Percentiles rank a stretch among this genome's conserved stretches.
Evolutionary conservation across 2,888 invertebrate genomes (phyloP).

Genomic region (Coremacera marginata): DNA sequence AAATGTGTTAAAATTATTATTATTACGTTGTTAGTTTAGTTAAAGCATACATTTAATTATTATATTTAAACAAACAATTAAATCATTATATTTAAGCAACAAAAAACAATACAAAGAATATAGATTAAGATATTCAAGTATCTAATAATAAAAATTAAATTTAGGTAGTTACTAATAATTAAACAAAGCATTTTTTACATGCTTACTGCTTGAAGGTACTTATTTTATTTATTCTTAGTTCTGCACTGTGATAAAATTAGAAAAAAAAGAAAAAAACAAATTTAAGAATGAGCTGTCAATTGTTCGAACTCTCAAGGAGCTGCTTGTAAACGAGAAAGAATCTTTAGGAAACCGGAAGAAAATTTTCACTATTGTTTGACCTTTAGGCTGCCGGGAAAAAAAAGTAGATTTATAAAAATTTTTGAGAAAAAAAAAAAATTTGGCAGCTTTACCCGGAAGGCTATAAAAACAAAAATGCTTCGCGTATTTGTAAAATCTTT

Average conservation of each 20-base stretch:
- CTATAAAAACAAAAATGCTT: too few relatives aligned
- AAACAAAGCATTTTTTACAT: slow-evolving; percentile 13
- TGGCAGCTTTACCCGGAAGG: too few relatives aligned
- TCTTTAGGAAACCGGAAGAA: too few relatives aligned
- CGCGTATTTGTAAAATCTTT: too few relatives aligned
- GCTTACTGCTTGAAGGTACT: slow-evolving; percentile 19
- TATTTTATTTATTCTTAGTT: slow-evolving; percentile 5
- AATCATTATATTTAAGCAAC: background rate
- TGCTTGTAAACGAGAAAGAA: background rate
- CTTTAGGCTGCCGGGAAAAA: too few relatives aligned
- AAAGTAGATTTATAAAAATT: too few relatives aligned
- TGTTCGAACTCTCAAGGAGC: background rate
- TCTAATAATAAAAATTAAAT: background rate
- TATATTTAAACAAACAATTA: background rate
- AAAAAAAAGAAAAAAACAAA: background rate
- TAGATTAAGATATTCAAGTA: background rate
- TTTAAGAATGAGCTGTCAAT: too few relatives aligned
- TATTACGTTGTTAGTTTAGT: background rate
- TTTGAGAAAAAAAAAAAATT: too few relatives aligned
- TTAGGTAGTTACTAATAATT: background rate
- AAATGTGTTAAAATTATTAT: slow-evolving; percentile 40
- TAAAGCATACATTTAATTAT: slow-evolving; percentile 49
- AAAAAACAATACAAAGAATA: background rate
- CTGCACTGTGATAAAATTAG: slow-evolving; percentile 1
- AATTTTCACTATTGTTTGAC: too few relatives aligned